These are phyloP conservation scores for Gymnobelideus leadbeateri DNA, from an alignment of 2,113 vertebrate genomes.

Conservation along the genomic window DNA sequence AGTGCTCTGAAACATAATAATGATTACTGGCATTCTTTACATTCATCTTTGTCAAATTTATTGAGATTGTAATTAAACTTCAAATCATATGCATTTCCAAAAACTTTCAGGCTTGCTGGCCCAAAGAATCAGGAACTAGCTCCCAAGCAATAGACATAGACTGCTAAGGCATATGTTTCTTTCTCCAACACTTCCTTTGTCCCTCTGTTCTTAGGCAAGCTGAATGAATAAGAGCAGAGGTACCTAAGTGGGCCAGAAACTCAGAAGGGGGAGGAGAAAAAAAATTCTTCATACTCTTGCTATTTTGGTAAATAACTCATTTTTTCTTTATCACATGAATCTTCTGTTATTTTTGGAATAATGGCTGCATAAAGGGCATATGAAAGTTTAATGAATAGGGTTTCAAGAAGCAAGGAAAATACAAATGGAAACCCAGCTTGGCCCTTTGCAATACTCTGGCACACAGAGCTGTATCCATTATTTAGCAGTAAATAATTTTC, in stretches of 20 bases:
- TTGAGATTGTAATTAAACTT: background rate
- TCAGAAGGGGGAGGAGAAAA: rapidly evolving
- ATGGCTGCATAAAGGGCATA: background rate
- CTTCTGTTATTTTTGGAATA: slow-evolving; percentile 56
- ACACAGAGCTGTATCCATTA: slow-evolving; percentile 62
- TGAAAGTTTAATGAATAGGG: slow-evolving; percentile 62
- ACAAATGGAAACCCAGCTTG: rapidly evolving
- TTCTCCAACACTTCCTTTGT: background rate
- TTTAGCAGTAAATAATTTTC: slow-evolving; percentile 67
- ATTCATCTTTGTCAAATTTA: background rate
- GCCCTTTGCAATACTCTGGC: slow-evolving; percentile 25
- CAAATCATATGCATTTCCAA: background rate
- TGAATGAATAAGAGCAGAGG: background rate
- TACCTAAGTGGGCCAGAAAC: background rate
- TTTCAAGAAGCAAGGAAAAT: slow-evolving; percentile 21
- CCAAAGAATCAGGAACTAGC: background rate
- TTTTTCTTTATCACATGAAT: background rate
- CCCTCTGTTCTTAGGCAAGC: background rate
- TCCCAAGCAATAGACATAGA: background rate
- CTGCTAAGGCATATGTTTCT: background rate
- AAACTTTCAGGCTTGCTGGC: background rate
- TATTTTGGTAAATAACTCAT: background rate
- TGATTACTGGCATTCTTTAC: background rate
- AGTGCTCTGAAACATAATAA: background rate
- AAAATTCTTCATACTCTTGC: background rate